Base-by-base conservation (phyloP, 2,888 invertebrate species). In the Petrolisthes cinctipes region DNA sequence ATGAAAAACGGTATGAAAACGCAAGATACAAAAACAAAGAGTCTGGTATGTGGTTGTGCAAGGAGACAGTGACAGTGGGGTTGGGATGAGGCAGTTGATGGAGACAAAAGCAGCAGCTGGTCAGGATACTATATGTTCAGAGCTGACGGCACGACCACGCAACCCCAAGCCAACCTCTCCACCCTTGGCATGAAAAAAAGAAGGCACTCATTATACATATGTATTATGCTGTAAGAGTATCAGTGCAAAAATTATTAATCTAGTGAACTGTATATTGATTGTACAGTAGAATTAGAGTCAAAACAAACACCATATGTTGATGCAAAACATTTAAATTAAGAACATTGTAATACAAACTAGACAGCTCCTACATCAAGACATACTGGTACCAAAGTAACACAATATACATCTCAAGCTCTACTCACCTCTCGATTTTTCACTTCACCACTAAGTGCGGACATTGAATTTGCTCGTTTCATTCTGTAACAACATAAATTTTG, bases 381-480 rank as follows among this genome's bases (percentile, higher is more conserved):
- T 37, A 37, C 37, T 1, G 37, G 37, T 37, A 37, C 0, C 37
- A 37, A 37, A 37, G 37, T 37, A 37, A 37, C 37, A 37, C 37
- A 37, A 2, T 37, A 37, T 37, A 37, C 37, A 37, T 37, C 0
- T 37, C 37, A 37, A 37, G 11, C 11, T 20, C 23, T n/a, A 79
- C 88, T 71, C 20, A 88, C 88, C 88, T 88, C 79, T 78, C 79
- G 85, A 37, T 17, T 37, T n/a, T 76, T 68, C 54, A 73, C 88
- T 73, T 88, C 82, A 81, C 88, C 88, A 88, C 88, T 88, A 88
- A 88, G 88, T 85, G 82, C 88, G 82, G 88, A 88, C 88, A 88
- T 68, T 78, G 88, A 88, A 88, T 85, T 88, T 88, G 88, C 88
- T 78, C 88, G 88, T 78, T 88, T 88, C 88, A 88, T 76, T 88